phyloP scores from a whole-genome alignment of 2,888 invertebrate genomes.

The Deilephila elpenor region DNA sequence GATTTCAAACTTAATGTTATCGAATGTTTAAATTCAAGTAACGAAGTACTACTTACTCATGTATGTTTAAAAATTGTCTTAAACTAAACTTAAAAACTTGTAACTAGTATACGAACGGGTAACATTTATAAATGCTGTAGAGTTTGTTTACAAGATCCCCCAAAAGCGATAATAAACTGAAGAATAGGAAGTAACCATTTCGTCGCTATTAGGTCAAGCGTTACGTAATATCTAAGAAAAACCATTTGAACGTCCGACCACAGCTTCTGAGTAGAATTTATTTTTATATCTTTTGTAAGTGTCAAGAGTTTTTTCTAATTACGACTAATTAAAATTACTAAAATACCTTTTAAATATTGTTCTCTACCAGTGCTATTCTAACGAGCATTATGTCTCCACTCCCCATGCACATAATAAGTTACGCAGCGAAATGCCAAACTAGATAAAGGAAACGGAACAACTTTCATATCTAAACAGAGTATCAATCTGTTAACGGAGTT shows the following conservation, averaged over 20 bases:
- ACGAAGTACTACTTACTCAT: too few species aligned
- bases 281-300: background rate
- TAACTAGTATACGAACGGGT: background rate
- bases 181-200: slow-evolving; percentile 21
- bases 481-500: background rate
- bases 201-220: slow-evolving; percentile 24
- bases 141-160: background rate
- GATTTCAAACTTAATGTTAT: too few species aligned
- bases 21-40: too few species aligned
- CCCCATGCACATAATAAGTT: background rate
- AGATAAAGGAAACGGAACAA: slow-evolving; percentile 1
- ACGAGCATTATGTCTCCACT: background rate
- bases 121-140: background rate
- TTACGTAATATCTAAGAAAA: slow-evolving; percentile 21
- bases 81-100: background rate
- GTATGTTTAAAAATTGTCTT: too few species aligned
- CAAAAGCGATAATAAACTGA: too few species aligned
- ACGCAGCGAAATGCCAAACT: background rate
- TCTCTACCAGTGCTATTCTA: background rate
- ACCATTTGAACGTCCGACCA: background rate
- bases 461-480: background rate
- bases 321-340: background rate
- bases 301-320: background rate
- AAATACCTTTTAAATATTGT: background rate
- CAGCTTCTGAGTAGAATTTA: background rate